Percentiles rank a stretch among this genome's conserved stretches.
phyloP scores from a whole-genome alignment of 2,888 invertebrate species.

The Lycia hirtaria region DNA sequence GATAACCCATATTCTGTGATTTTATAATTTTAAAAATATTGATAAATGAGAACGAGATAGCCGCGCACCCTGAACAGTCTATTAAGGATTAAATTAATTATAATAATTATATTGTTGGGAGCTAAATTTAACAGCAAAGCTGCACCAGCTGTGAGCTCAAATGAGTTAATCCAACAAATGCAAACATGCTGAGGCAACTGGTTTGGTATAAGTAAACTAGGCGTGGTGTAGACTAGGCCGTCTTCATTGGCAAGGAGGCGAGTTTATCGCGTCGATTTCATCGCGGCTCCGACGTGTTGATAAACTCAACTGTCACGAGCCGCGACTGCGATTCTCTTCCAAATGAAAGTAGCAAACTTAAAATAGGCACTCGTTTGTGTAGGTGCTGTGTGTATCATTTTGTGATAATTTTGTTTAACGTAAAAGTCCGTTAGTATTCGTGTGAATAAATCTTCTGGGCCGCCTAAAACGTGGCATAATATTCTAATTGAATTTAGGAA shows the following conservation, averaged over 20 bases:
- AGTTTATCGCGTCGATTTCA: slow-evolving; percentile 58
- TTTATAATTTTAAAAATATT: no score
- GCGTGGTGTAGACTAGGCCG: slow-evolving; percentile 46
- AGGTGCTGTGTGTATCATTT: slow-evolving; percentile 11
- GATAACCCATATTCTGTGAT: no score
- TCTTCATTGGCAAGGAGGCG: slow-evolving; percentile 48
- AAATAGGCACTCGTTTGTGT: slow-evolving; percentile 24
- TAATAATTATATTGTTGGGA: no score
- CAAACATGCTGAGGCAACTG: slow-evolving; percentile 27
- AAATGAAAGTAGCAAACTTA: slow-evolving; percentile 31
- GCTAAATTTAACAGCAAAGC: neutral
- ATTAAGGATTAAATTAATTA: no score
- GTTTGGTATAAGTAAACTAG: slow-evolving; percentile 34
- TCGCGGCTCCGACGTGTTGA: slow-evolving; percentile 57
- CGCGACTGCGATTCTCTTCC: slow-evolving; percentile 42
- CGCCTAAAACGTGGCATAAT: neutral
- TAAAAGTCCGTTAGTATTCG: no score
- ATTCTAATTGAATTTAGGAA: no score
- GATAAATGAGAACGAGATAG: no score
- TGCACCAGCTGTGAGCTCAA: slow-evolving; percentile 16
- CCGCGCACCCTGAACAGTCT: no score
- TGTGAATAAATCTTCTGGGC: no score
- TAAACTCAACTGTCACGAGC: slow-evolving; percentile 52
- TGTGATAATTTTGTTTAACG: no score
- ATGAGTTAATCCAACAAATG: slow-evolving; percentile 28